Percentiles rank a stretch among this genome's conserved stretches.
Conservation (phyloP, 1,140 invertebrate species). For the Diuraphis noxia region DNA sequence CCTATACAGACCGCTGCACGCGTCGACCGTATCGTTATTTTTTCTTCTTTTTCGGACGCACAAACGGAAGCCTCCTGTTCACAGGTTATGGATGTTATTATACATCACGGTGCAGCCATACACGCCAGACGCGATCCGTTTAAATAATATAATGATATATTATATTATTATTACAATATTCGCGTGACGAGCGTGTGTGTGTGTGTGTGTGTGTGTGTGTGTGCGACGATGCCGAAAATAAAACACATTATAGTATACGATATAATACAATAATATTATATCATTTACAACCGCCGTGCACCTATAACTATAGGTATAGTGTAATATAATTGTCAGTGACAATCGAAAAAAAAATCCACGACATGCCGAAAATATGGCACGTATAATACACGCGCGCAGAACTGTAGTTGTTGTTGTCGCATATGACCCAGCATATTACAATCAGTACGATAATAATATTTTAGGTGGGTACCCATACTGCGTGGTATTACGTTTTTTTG, state of each 20-base stretch:
- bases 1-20: not conserved
- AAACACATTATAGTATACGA: not conserved
- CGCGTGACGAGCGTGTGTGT: not conserved
- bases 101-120: not conserved
- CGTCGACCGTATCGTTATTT: conserved; percentile 24
- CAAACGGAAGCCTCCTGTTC: conserved; percentile 12
- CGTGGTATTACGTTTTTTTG: not conserved
- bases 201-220: too few relatives aligned
- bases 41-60: conserved; percentile 41
- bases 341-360: not conserved
- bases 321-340: not conserved
- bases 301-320: not conserved
- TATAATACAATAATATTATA: not conserved
- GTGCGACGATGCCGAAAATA: not conserved
- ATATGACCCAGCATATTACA: not conserved
- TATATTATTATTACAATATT: not conserved
- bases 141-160: not conserved
- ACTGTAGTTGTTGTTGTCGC: not conserved
- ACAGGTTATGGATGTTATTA: not conserved
- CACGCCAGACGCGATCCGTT: not conserved
- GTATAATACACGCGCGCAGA: not conserved
- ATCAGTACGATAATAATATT: not conserved
- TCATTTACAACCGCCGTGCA: not conserved
- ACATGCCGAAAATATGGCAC: not conserved
- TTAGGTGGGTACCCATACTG: not conserved